Evolutionary conservation across 2,797 vertebrate species (phyloP), one percentile per base, ranked within the genome.

Genomic region (Melanotaenia parkinsoni): DNA sequence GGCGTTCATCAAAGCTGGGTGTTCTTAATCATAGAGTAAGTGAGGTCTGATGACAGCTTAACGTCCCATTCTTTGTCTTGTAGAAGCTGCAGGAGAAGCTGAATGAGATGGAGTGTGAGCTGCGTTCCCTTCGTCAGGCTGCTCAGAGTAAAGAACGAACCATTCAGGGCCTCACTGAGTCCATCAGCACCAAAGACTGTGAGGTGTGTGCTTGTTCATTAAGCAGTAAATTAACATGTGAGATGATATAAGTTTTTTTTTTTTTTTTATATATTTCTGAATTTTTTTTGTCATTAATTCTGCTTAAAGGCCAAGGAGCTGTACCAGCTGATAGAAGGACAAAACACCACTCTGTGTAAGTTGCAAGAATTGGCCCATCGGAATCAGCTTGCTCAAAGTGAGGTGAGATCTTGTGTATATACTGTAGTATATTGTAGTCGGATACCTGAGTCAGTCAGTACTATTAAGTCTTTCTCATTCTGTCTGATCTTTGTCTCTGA

Each of bases 21-120:
- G 4, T 43, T 20, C 59, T 74, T 51, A 30, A 18, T 47, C 10
- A 16, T 13, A 54, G 35, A 12, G 18, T 51, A 26, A 43, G 0
- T 7, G 28, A 28, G 28, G 32, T 8, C 5, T 30, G 32, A 51
- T n/a, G 18, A 14, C n/a, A 37, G 16, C 9, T 32, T 75, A 14
- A 75, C n/a, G 1, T 16, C 10, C n/a, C 16, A 8, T 18, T 76
- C 1, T 68, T 13, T 14, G 0, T 76, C 18, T 4, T 53, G 22
- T 66, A 99, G 98, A 95, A 95, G 89, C 94, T 99, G 63, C 96
- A 98, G 92, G 96, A 97, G 85, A 98, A 96, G 86, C 88, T 98
- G 84, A 92, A 86, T 28, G 96, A 97, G 80, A 94, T 98, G 96
- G 95, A 95, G 91, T 93, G 85, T 28, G 96, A 99, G 85, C 90